Base-by-base conservation (phyloP, 1,140 invertebrate species). In the Hypothenemus hampei region DNA sequence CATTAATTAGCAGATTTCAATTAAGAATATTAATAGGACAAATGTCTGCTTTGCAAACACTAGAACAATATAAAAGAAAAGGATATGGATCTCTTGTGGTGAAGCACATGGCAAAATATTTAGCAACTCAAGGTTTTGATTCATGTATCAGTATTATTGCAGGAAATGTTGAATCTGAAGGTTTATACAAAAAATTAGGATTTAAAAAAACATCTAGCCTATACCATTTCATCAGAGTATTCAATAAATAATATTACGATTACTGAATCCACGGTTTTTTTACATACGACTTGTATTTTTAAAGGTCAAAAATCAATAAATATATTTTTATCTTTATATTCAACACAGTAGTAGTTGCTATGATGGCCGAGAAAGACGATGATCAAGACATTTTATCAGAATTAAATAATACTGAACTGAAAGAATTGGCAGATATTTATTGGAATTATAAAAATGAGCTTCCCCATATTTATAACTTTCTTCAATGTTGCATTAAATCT, bases 401-500 rank as follows among this genome's bases (percentile, higher is more conserved):
- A 35, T 7, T 47, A 20, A 33, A 18, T 1, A n/a, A 24, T n/a
- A 1, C 8, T 5, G 44, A 47, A 20, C 16, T 47, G 11, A 21
- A 47, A 23, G 35, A 49, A 1, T 29, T 49, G 26, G 33, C 20
- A 6, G 39, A 49, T 1, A 37, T 39, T 8, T 49, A 49, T 33
- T 8, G 24, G 16, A 3, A n/a, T 3, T 20, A 49, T 24, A 39
- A 49, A 23, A 11, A 37, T 5, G 15, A 37, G 21, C 19, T 49
- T 11, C 47, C 47, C n/a, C 21, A 49, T 24, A 16, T 49, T 15
- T 15, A 49, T n/a, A 49, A 21, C 24, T 49, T 49, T 20, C 7
- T 49, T 2, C 20, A 39, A 23, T 23, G 13, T 15, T 49, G 47
- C 21, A 24, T 49, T 3, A 49, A 49, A 39, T 13, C 47, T 0